These are phyloP conservation scores for Andrena haemorrhoa DNA, from an alignment of 2,888 invertebrate species.

Conservation along the genomic window DNA sequence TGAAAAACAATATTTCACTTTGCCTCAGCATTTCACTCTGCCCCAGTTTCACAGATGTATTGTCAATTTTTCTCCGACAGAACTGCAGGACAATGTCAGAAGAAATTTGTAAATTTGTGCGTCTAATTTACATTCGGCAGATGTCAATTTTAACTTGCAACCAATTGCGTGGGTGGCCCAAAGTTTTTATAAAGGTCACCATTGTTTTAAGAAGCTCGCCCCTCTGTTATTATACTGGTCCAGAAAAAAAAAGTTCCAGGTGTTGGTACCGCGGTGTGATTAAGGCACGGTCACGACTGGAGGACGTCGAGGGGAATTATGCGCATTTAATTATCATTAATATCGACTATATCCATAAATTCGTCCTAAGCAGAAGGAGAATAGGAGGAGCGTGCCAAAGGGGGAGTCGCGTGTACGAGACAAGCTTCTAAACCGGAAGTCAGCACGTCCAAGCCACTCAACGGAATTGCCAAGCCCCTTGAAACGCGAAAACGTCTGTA, in stretches of 20 bases:
- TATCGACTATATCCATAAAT: constrained; percentile 67
- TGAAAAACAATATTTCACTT: no score
- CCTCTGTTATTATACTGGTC: background rate
- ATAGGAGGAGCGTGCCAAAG: constrained; percentile 25
- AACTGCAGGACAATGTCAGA: no score
- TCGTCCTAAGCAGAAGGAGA: constrained; percentile 33
- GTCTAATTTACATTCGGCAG: no score
- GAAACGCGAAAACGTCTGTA: constrained; percentile 61
- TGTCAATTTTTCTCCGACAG: no score
- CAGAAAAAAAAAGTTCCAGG: constrained; percentile 17
- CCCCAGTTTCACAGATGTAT: no score
- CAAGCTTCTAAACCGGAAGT: constrained; percentile 59
- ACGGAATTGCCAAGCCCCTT: constrained; percentile 66
- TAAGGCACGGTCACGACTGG: constrained; percentile 15
- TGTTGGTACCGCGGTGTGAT: constrained; percentile 22
- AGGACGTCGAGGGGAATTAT: constrained; percentile 52
- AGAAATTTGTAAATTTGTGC: no score
- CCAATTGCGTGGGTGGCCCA: no score
- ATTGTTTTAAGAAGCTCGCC: background rate
- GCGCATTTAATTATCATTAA: constrained; percentile 74
- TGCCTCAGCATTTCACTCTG: no score
- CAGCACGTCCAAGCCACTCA: constrained; percentile 69
- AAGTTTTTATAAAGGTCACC: no score
- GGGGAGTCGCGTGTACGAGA: constrained; percentile 41
- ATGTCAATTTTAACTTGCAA: no score